These are phyloP conservation scores for Aphaenogaster floridana DNA, from an alignment of 1,140 invertebrate species.

Conservation along the genomic window DNA sequence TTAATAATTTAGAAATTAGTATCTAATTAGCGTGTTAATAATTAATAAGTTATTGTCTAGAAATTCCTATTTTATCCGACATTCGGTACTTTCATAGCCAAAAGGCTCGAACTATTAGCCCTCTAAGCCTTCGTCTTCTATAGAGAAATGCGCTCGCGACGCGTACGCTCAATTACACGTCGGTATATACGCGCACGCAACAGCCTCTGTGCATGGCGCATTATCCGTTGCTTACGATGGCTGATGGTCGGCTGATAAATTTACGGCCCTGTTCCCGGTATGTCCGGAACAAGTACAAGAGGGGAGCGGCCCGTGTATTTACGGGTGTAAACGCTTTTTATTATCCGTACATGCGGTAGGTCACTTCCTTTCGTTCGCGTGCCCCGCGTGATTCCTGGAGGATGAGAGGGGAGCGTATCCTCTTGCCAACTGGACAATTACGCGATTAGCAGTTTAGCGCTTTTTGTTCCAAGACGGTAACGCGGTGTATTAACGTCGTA, in stretches of 20 bases:
- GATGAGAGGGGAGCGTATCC: constrained; percentile 20
- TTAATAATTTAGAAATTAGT: not conserved
- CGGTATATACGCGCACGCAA: constrained; percentile 40
- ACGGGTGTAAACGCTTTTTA: constrained; percentile 55
- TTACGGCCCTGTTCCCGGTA: constrained; percentile 80
- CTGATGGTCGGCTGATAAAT: constrained; percentile 82
- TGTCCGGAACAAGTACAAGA: constrained; percentile 53
- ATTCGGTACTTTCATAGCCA: constrained; percentile 18
- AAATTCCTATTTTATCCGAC: not conserved
- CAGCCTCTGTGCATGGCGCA: constrained; percentile 64
- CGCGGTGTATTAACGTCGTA: constrained; percentile 36
- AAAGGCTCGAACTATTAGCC: constrained; percentile 2
- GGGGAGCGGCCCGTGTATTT: constrained; percentile 43
- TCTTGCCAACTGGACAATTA: constrained; percentile 48
- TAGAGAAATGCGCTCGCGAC: constrained; percentile 33
- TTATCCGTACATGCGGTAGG: constrained; percentile 57
- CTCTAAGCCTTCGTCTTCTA: not conserved
- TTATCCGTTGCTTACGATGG: constrained; percentile 81
- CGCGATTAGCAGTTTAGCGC: constrained; percentile 52
- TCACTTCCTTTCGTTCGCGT: constrained; percentile 57
- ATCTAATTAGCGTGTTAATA: not conserved
- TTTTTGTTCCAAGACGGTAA: constrained; percentile 43
- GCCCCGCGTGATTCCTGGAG: constrained; percentile 43
- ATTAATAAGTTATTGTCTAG: not conserved
- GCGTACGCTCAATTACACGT: constrained; percentile 52